Evolutionary conservation across 2,888 invertebrate genomes (phyloP), one percentile per base, ranked within the genome.

Genomic region (Catocala nupta): DNA sequence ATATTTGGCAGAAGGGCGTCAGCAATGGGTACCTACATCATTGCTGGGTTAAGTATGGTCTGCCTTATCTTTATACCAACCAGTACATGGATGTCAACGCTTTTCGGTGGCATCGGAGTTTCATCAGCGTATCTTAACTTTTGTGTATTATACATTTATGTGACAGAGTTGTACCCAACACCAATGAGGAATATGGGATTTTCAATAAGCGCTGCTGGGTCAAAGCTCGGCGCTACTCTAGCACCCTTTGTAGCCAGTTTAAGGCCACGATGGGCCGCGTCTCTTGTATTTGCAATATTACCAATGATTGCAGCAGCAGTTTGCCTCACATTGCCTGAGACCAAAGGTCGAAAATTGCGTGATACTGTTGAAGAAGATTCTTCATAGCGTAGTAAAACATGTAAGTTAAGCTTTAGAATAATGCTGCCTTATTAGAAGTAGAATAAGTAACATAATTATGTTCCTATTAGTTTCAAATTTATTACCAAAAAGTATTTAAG

Each of bases 101-200:
- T 78, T 3, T 58, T 86, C 0, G 87, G 83, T 5, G 60, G 83
- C 0, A 55, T 84, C 1, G 88, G 84, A 7, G 74, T 81, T 0
- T 56, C 72, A 13, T 73, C 79, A 1, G 56, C 76, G 0, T 80
- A 65, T 13, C 54, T 76, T 0, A 74, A 75, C 0, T 89, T 84
- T 33, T 53, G 72, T 9, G 63, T 86, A 0, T 51, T 82, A 0
- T 88, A 85, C 59, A 71, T 89, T 9, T 83, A 82, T 43, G 80
- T 78, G 0, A 82, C 85, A 7, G 90, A 90, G 59, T 61, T 90
- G n/a, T 90, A 83, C 64, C 90, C 90, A 5, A 90, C 90, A 0
- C 76, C 84, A 10, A 70, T 90, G 42, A 84, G 90, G 33, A 89
- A 83, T 44, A 90, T 88, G 88, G 87, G 84, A 0, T 83, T 82